Base-by-base conservation (phyloP, 30 jellyfish, hydroid and myxozoan genomes). In the Pseudorhiza aurosa region DNA sequence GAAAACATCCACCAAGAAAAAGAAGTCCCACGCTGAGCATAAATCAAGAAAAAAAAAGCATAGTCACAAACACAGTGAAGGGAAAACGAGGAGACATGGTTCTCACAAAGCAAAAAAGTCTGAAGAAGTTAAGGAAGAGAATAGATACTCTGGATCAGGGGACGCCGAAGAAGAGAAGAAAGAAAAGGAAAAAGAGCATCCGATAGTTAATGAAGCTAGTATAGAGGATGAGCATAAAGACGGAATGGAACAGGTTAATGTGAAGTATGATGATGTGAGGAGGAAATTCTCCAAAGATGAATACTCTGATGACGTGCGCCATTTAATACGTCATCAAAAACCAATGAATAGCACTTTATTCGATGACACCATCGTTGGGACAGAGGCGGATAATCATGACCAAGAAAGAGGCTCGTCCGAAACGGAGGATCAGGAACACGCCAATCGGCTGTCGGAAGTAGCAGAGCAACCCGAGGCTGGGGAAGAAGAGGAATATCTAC, bases 301-400 rank as follows among this genome's bases (percentile, higher is more conserved):
- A 24, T 69, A 69, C 45, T 63, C 84, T 12, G 91, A 65, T 21
- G 91, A 80, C 35, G 75, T 80, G 15, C 22, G 71, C 17, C 83
- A 80, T 64, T 50, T 80, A 9, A 57, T 64, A 19, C 65, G 32
- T 45, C 44, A 39, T 19, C 36, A 80, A 45, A 64, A 80, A 25
- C 83, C 81, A 42, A 43, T 40, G 68, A 80, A 80, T 30, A 80
- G 91, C 32, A 80, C 82, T n/a, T 21, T 80, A 51, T 80, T 80
- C 65, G 91, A 80, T 51, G 91, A 80, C 22, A 65, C 83, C 0
- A 53, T 65, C 1, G 91, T 80, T 63, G 91, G 91, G 6, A 57
- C 71, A 35, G 91, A 82, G 18, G 40, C 42, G 27, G 74, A 59
- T 18, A 55, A 32, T 17, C 24, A 22, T 1, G 81, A 82, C 2